Conservation (phyloP, 2,113 vertebrate genomes). For the Mormyrus lacerda region DNA sequence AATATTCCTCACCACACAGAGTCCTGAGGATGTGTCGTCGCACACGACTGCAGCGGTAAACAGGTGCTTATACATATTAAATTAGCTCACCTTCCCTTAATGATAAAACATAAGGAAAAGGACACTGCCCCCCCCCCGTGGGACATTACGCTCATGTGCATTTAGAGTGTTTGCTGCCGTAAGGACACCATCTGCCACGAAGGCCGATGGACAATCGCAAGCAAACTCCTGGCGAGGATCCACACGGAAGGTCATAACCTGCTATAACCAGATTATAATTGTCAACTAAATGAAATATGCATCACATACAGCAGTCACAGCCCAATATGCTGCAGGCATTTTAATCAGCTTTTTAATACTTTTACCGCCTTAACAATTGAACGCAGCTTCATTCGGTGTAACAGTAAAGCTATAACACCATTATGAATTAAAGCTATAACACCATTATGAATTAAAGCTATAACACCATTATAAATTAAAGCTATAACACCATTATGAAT, state of each 20-base stretch:
- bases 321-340: not conserved
- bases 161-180: not conserved
- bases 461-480: not conserved
- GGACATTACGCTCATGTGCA: not conserved
- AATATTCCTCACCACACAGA: not conserved
- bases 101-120: not conserved
- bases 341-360: not conserved
- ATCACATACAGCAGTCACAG: not conserved
- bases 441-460: not conserved
- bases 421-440: no score
- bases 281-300: not conserved
- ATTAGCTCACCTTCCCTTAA: not conserved
- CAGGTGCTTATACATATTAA: not conserved
- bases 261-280: not conserved
- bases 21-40: not conserved
- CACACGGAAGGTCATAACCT: not conserved
- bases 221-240: not conserved
- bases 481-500: no score
- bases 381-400: not conserved
- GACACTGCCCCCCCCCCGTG: not conserved
- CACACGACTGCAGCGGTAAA: not conserved
- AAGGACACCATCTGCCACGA: not conserved
- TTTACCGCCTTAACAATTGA: not conserved
- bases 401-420: not conserved
- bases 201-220: not conserved